Evolutionary conservation across 2,113 vertebrate species (phyloP).

Genomic region (Eubucco bourcierii): DNA sequence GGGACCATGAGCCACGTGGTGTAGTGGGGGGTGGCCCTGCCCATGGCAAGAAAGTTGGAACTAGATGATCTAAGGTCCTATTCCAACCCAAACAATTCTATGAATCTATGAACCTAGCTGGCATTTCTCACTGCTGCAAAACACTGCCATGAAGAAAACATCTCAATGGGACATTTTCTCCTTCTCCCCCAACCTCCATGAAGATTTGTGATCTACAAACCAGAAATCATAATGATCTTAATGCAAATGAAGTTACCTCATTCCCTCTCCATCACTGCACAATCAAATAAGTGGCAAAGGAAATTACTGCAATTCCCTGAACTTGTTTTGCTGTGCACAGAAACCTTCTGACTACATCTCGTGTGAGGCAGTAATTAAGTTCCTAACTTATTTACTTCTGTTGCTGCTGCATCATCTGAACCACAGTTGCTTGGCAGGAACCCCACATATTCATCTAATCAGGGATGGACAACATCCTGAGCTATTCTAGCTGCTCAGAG

Average conservation of each 20-base stretch:
- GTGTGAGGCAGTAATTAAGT: slow-evolving; percentile 32
- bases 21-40: no score
- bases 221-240: slow-evolving; percentile 19
- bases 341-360: slow-evolving; percentile 23
- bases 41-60: no score
- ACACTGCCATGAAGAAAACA: not conserved
- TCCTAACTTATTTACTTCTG: slow-evolving; percentile 33
- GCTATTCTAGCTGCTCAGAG: not conserved
- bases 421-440: not conserved
- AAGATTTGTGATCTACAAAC: slow-evolving; percentile 9
- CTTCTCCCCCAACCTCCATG: not conserved
- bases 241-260: slow-evolving; percentile 43
- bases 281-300: slow-evolving; percentile 47
- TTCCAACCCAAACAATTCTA: no score
- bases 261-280: not conserved
- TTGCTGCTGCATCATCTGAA: not conserved
- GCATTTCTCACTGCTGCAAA: not conserved
- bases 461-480: not conserved
- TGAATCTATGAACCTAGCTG: not conserved
- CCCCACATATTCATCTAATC: not conserved
- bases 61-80: no score
- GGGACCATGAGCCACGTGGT: no score
- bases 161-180: not conserved
- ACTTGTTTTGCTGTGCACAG: slow-evolving; percentile 19
- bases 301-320: slow-evolving; percentile 54